Percentiles rank a stretch among this genome's conserved stretches.
Evolutionary conservation across 2,888 invertebrate species (phyloP).

Genomic region (Leptopterna dolabrata): DNA sequence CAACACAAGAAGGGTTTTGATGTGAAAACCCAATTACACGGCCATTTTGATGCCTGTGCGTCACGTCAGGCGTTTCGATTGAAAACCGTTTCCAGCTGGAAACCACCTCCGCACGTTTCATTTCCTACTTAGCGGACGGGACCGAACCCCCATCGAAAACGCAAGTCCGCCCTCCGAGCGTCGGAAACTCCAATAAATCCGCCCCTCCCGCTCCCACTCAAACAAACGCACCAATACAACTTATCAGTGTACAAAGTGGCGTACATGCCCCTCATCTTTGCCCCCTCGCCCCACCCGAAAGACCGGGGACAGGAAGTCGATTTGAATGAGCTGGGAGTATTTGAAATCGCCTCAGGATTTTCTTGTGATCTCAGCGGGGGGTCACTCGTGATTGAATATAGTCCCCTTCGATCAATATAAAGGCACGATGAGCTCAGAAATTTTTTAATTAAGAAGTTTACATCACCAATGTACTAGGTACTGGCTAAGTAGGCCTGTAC

Average conservation of each 20-base stretch:
- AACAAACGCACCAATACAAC: neutral
- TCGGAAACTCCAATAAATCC: neutral
- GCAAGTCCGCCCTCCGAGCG: neutral
- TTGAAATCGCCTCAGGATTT: neutral
- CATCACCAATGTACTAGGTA: too few species aligned
- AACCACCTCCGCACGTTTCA: conserved; percentile 15
- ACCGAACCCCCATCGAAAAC: neutral
- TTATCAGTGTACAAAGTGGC: neutral
- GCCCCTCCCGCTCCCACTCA: neutral
- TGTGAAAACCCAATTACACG: neutral
- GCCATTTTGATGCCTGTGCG: neutral
- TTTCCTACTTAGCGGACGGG: conserved; percentile 12
- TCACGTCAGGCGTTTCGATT: neutral
- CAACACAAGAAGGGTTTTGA: neutral
- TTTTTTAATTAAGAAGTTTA: neutral
- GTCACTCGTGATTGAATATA: neutral
- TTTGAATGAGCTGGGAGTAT: neutral
- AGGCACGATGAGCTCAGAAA: neutral
- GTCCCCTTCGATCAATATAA: neutral
- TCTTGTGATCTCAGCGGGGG: neutral
- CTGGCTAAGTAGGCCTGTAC: too few species aligned
- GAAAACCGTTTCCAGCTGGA: neutral
- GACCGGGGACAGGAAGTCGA: neutral
- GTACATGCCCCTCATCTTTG: neutral
- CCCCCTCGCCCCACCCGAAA: neutral